phyloP scores from a whole-genome alignment of 92 coral and sea anemone species.

The Meandrina meandrites region DNA sequence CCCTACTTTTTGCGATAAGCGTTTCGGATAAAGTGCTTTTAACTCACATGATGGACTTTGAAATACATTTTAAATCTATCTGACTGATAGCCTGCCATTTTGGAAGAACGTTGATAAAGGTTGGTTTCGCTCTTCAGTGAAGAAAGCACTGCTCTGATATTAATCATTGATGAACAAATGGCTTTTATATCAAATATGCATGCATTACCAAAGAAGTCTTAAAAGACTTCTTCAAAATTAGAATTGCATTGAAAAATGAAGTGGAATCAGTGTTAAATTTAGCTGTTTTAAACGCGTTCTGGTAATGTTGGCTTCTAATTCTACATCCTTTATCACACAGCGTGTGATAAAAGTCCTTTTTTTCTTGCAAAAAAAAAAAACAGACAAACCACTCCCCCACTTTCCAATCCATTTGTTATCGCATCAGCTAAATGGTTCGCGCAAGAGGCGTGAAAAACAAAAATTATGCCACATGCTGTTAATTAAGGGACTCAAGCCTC shows the following conservation, averaged over 20 bases:
- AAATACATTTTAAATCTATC: neutral
- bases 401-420: neutral
- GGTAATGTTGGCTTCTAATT: neutral
- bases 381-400: neutral
- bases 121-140: neutral
- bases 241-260: neutral
- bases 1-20: too few species aligned
- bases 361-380: neutral
- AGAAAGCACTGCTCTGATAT: neutral
- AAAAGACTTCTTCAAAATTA: neutral
- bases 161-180: constrained; percentile 5
- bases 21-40: too few species aligned
- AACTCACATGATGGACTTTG: too few species aligned
- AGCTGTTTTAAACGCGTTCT: neutral
- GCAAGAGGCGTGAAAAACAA: constrained; percentile 24
- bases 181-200: neutral
- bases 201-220: neutral
- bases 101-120: neutral
- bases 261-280: neutral
- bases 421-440: neutral
- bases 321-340: neutral
- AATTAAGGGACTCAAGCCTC: neutral
- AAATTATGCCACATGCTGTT: constrained; percentile 35
- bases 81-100: neutral
- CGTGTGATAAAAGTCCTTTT: neutral